Base-by-base conservation (phyloP, 2,113 vertebrate species). In the Paraplagusia blochii region DNA sequence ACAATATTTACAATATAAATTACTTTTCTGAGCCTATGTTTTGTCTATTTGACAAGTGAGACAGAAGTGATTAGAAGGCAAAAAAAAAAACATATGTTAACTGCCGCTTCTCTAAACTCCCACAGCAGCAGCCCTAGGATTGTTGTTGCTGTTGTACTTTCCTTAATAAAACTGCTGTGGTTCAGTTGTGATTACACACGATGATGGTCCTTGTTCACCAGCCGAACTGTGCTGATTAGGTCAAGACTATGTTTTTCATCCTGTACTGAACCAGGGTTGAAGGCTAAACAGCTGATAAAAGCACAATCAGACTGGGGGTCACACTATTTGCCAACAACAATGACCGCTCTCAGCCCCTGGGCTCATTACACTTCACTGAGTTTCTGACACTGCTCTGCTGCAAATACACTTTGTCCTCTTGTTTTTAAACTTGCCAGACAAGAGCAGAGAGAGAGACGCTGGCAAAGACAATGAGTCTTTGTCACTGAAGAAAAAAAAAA, bases 391-490 rank as follows among this genome's bases (percentile, higher is more conserved):
- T 22, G 9, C 51, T 35, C 22, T 36, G 42, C 36, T 56, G 6
- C 7, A 34, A 54, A 54, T 60, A 64, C 44, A 33, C 46, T n/a
- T 53, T 18, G 16, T 51, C 43, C 62, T 49, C 48, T 52, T 52
- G 53, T 57, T 66, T 66, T 58, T 56, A 66, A 69, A 59, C 42
- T 67, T 50, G 58, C 42, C 16, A 19, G 63, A 39, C 66, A 54
- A 51, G 16, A 63, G 58, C 16, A 4, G 60, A 68, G 64, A 61
- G 34, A 36, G 64, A 61, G 34, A 36, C 53, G 65, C 14, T 16
- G n/a, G 15, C 19, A 13, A 17, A 60, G 50, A 82, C 61, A 84
- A 78, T 74, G 66, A 11, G 11, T 59, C 55, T 80, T 78, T 81
- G 76, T 81, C 59, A 52, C 18, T 3, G 9, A 19, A n/a, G n/a